These are phyloP conservation scores for Torymus auratus DNA, from an alignment of 2,888 invertebrate species.

Conservation along the genomic window DNA sequence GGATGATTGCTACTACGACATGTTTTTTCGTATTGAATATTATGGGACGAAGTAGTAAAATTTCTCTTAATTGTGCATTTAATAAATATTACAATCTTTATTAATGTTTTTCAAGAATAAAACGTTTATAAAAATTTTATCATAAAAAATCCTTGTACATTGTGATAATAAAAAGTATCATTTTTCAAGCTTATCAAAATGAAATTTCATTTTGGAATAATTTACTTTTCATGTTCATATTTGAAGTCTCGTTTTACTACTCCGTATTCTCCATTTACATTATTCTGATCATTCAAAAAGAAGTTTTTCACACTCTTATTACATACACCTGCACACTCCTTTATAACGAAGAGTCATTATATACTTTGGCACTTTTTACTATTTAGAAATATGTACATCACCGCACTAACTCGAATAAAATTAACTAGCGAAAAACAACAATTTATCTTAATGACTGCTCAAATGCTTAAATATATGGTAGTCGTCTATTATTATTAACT, in stretches of 20 bases:
- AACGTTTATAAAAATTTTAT: slow-evolving; percentile 14
- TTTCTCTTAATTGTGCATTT: not conserved
- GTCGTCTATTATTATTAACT: slow-evolving; percentile 31
- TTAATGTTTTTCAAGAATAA: not conserved
- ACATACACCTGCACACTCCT: slow-evolving; percentile 24
- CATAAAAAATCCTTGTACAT: slow-evolving; percentile 21
- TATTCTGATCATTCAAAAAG: slow-evolving; percentile 13
- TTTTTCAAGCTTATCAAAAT: slow-evolving; percentile 15
- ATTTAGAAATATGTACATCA: slow-evolving; percentile 56
- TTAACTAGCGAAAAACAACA: slow-evolving; percentile 48
- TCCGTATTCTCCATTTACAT: not conserved
- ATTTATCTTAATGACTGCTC: slow-evolving; percentile 37
- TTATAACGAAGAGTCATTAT: slow-evolving; percentile 48
- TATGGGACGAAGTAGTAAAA: slow-evolving; percentile 34
- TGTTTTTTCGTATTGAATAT: not conserved
- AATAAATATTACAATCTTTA: not conserved
- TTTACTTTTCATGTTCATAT: slow-evolving; percentile 19
- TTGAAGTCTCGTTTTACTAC: slow-evolving; percentile 28
- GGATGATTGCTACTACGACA: slow-evolving; percentile 20
- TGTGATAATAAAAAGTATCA: slow-evolving; percentile 12
- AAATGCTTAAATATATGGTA: slow-evolving; percentile 39
- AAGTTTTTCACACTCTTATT: slow-evolving; percentile 32
- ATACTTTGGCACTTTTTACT: slow-evolving; percentile 58
- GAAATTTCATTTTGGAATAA: slow-evolving; percentile 12
- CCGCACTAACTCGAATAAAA: slow-evolving; percentile 48